Conservation (phyloP, 1,140 invertebrate species). For the Lucilia sericata region DNA sequence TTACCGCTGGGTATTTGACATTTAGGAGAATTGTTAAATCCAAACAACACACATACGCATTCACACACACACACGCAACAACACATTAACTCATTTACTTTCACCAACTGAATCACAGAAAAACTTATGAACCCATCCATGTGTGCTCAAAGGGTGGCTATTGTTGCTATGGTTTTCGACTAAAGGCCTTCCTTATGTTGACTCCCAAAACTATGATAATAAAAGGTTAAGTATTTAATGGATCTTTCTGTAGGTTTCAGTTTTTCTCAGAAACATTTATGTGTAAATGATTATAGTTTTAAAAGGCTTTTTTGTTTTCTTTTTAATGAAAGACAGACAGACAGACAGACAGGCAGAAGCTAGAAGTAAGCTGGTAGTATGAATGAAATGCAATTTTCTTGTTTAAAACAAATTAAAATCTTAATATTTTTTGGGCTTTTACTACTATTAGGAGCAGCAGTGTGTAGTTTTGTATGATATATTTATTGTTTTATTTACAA, state of each 20-base stretch:
- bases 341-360: neutral
- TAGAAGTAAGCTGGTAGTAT: too few species aligned
- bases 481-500: too few species aligned
- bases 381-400: too few species aligned
- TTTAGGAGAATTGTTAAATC: neutral
- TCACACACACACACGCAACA: neutral
- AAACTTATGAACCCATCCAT: neutral
- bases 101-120: neutral
- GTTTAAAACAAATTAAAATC: too few species aligned
- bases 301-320: neutral
- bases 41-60: neutral
- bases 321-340: neutral
- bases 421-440: too few species aligned
- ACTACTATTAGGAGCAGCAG: too few species aligned
- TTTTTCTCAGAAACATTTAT: neutral
- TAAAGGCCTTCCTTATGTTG: neutral
- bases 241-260: neutral
- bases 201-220: neutral
- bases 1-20: too few species aligned
- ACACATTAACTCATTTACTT: neutral
- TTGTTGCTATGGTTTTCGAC: too few species aligned
- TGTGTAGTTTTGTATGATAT: too few species aligned
- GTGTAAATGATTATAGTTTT: neutral
- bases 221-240: conserved; percentile 2
- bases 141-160: too few species aligned